Conservation (phyloP, 2,113 vertebrate genomes). For the Spea multiplicata region DNA sequence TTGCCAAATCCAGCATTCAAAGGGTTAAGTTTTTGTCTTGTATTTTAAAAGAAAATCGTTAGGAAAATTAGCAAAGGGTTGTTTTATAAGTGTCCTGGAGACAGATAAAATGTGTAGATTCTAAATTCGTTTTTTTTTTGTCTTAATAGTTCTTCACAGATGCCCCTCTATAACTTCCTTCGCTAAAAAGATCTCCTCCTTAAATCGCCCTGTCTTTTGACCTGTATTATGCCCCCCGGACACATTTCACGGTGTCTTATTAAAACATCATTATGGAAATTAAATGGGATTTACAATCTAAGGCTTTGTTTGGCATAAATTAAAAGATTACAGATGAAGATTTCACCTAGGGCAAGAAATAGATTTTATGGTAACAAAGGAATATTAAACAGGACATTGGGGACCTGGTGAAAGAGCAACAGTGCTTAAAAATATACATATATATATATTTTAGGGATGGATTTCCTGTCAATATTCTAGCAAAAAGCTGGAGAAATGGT, state of each 20-base stretch:
- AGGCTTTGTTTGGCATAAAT: constrained; percentile 39
- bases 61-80: too few relatives aligned
- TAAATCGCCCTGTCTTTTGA: background rate
- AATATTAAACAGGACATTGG: constrained; percentile 19
- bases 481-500: background rate
- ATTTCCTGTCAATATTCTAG: constrained; percentile 12
- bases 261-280: constrained; percentile 69
- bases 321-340: constrained; percentile 51
- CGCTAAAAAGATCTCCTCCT: too few relatives aligned
- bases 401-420: background rate
- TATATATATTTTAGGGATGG: background rate
- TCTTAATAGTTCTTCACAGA: too few relatives aligned
- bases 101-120: too few relatives aligned
- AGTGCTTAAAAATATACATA: background rate
- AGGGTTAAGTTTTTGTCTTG: too few relatives aligned
- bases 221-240: constrained; percentile 23
- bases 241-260: constrained; percentile 49
- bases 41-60: too few relatives aligned
- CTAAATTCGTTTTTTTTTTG: too few relatives aligned
- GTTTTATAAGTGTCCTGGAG: too few relatives aligned
- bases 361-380: constrained; percentile 19
- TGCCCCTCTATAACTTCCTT: too few relatives aligned
- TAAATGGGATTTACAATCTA: constrained; percentile 60
- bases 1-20: too few relatives aligned
- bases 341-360: constrained; percentile 8